Evolutionary conservation across 2,888 invertebrate genomes (phyloP), one percentile per base, ranked within the genome.

Genomic region (Baronia brevicornis): DNA sequence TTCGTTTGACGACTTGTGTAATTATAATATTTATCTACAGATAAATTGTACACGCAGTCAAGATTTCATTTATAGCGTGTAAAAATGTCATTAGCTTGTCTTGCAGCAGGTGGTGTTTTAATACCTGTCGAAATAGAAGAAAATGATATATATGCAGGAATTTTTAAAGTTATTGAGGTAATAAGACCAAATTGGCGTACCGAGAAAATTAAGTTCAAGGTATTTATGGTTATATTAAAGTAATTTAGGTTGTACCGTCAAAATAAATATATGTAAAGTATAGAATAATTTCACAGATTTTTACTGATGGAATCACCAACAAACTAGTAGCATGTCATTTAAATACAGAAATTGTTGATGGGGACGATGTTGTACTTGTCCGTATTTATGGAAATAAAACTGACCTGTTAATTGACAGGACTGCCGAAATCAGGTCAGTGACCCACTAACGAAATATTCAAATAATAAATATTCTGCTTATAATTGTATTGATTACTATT

Each of bases 221-320:
- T 94, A 82, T 46, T 5, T 12, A 12, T 15, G 14, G 15, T 2
- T 12, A n/a, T n/a, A n/a, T n/a, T n/a, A n/a, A n/a, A n/a, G n/a
- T n/a, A n/a, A n/a, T n/a, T n/a, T n/a, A n/a, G n/a, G n/a, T 24
- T 17, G 20, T 5, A 2, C 2, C 10, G 10, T 2, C 1, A 15
- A 9, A n/a, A 10, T 17, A 10, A 13, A 2, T 8, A 13, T 14
- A 25, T 20, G 6, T 8, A 19, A 20, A 13, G 26, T 27, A 17
- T 33, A 15, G 32, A 30, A 24, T 26, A 8, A 35, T 25, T 55
- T 61, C 38, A 5, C 78, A 97, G 96, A 77, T 91, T 60, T 96
- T 97, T 72, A 96, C 95, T 42, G 94, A 96, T 86, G 97, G 97
- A 23, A 94, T 96, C 41, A 96, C 97, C 26, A 97, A 97, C 79